Base-by-base conservation (phyloP, 2,888 invertebrate species). In the Drosophila phalerata region DNA sequence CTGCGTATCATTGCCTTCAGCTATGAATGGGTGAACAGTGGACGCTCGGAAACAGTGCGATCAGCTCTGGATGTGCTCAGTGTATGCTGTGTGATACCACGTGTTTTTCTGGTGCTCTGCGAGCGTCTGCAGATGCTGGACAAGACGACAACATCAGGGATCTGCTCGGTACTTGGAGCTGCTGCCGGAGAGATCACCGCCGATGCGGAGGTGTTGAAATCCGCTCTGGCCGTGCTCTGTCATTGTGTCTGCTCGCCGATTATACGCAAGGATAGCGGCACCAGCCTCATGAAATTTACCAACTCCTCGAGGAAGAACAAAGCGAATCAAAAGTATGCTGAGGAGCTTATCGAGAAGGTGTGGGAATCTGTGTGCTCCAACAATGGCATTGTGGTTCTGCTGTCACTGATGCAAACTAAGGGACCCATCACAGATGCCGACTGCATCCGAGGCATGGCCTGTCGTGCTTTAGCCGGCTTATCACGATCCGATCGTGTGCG, bases 361-460 rank as follows among this genome's bases (percentile, higher is more conserved):
- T 99, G 99, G 99, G 97, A 98, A 92, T 97, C 97, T 80, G 96
- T 98, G 0, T 94, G 99, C 70, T 96, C 96, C 0, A 98, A 98
- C 91, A 99, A 99, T 92, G 99, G 99, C 2, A 98, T 99, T 62
- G 98, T 99, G 96, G 97, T 97, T 51, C 93, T 99, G 43, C 93
- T 98, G 13, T 96, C 97, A 58, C 93, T 98, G 70, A 96, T 99
- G 95, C 96, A 96, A 93, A 95, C 96, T 13, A 98, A 98, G 93
- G 96, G 97, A 0, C 99, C 99, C 0, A 97, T 99, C 62, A 98
- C 98, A 1, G 99, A 99, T 93, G 99, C 99, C 15, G 99, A 99
- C 93, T 95, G 96, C 40, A 96, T 99, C 81, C 94, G 99, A 53
- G 97, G 98, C 4, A 94, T 99, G 85, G 98, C 99, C 0, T 99